Evolutionary conservation across 2,888 invertebrate species (phyloP).

Genomic region (Cephus sareptanus): DNA sequence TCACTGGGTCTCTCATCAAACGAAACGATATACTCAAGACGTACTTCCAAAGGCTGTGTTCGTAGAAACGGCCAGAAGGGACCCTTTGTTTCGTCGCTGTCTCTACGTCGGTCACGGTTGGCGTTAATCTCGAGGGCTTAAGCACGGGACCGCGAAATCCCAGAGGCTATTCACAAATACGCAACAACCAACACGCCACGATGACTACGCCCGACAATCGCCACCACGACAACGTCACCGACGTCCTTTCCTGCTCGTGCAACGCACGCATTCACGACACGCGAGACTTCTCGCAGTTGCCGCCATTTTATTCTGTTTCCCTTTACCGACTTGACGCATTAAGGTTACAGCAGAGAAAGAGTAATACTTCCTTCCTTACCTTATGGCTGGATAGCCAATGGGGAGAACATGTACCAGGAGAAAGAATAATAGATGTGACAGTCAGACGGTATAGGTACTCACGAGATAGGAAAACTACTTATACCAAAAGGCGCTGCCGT

Average conservation of each 20-base stretch:
- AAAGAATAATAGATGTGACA: not conserved
- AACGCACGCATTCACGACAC: not conserved
- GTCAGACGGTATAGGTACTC: not conserved
- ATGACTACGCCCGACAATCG: not conserved
- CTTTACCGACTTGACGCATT: constrained; percentile 2
- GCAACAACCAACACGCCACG: constrained; percentile 29
- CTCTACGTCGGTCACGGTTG: constrained; percentile 37
- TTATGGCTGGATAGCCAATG: too few relatives aligned
- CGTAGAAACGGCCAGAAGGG: not conserved
- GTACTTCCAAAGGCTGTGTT: not conserved
- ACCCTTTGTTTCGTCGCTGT: constrained; percentile 38
- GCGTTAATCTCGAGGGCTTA: constrained; percentile 51
- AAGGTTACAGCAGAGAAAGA: not conserved
- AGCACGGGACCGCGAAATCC: constrained; percentile 48
- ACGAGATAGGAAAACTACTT: not conserved
- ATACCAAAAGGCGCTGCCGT: not conserved
- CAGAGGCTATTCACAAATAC: constrained; percentile 47
- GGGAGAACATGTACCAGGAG: not conserved
- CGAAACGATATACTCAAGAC: not conserved
- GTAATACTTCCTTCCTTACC: not conserved
- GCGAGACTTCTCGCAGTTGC: not conserved
- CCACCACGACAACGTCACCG: constrained; percentile 30
- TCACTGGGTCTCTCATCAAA: not conserved
- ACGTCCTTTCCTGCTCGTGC: constrained; percentile 26
- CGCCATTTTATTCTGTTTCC: constrained; percentile 19